These are phyloP conservation scores for Plecotus auritus DNA, from an alignment of 2,113 vertebrate species.

Conservation along the genomic window DNA sequence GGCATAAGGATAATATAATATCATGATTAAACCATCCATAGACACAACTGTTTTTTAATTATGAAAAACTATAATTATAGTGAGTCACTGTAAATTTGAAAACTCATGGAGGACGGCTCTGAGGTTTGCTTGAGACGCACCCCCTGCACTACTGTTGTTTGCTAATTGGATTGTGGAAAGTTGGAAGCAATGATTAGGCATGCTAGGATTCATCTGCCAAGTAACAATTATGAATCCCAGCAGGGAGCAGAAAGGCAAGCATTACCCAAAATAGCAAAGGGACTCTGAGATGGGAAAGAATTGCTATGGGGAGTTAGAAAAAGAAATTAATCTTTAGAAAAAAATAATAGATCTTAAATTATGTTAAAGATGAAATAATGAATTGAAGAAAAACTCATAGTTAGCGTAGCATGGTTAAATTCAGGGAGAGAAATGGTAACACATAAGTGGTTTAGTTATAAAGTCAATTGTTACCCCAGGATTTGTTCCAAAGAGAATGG, in stretches of 20 bases:
- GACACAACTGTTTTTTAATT: slow-evolving; percentile 72
- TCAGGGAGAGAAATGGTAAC: background rate
- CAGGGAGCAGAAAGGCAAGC: slow-evolving; percentile 46
- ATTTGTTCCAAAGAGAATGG: background rate
- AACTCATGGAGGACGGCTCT: slow-evolving; percentile 5
- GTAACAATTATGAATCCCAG: slow-evolving; percentile 65
- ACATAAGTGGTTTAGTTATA: background rate
- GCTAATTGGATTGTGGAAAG: slow-evolving; percentile 75
- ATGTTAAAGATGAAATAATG: slow-evolving; percentile 1
- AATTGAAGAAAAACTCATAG: background rate
- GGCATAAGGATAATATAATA: slow-evolving; percentile 27
- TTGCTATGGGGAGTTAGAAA: slow-evolving; percentile 30
- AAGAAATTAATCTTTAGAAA: background rate
- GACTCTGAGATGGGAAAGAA: slow-evolving; percentile 10
- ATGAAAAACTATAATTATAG: slow-evolving; percentile 59
- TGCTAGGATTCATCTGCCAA: slow-evolving; percentile 65
- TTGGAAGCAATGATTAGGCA: slow-evolving; percentile 72
- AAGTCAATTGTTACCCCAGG: slow-evolving; percentile 14
- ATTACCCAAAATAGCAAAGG: slow-evolving; percentile 55
- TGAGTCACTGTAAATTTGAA: slow-evolving; percentile 54
- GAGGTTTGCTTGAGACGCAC: slow-evolving; percentile 13
- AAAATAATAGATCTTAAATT: slow-evolving; percentile 24
- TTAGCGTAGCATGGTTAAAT: background rate
- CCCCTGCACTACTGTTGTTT: slow-evolving; percentile 1
- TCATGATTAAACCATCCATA: slow-evolving; percentile 57